These are phyloP conservation scores for Turnix velox DNA, from an alignment of 2,113 vertebrate genomes.

Conservation along the genomic window DNA sequence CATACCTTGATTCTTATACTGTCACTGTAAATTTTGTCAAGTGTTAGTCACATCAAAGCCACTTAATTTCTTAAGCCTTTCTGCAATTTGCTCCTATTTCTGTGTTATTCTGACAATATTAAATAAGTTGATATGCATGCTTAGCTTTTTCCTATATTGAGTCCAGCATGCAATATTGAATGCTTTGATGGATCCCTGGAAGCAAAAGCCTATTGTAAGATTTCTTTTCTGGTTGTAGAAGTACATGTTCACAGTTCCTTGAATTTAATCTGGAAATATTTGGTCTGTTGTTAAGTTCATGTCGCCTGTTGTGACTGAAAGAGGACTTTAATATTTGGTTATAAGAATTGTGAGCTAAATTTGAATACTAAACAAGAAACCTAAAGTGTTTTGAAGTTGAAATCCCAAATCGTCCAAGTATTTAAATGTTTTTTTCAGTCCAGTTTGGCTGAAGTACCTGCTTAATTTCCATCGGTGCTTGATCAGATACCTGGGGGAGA, in stretches of 20 bases:
- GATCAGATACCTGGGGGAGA: background rate
- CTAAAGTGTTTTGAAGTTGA: background rate
- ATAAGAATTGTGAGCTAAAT: background rate
- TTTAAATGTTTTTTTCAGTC: background rate
- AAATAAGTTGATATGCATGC: background rate
- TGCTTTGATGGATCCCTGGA: background rate
- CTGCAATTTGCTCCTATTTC: background rate
- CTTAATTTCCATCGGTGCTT: slow-evolving; percentile 23
- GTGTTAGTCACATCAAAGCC: background rate
- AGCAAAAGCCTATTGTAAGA: background rate
- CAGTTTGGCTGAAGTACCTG: background rate
- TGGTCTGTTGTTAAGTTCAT: background rate
- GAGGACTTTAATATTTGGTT: background rate
- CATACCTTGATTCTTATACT: background rate
- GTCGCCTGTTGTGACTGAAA: background rate
- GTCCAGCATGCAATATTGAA: background rate
- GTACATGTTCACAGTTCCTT: background rate
- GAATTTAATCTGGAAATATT: background rate
- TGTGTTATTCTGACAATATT: background rate
- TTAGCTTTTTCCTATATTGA: background rate
- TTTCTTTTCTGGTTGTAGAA: background rate
- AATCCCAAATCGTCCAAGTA: background rate
- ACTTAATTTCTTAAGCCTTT: background rate
- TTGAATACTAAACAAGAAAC: background rate
- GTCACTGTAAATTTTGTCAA: background rate